Conservation (phyloP, 2,113 vertebrate species). For the Chamaea fasciata region DNA sequence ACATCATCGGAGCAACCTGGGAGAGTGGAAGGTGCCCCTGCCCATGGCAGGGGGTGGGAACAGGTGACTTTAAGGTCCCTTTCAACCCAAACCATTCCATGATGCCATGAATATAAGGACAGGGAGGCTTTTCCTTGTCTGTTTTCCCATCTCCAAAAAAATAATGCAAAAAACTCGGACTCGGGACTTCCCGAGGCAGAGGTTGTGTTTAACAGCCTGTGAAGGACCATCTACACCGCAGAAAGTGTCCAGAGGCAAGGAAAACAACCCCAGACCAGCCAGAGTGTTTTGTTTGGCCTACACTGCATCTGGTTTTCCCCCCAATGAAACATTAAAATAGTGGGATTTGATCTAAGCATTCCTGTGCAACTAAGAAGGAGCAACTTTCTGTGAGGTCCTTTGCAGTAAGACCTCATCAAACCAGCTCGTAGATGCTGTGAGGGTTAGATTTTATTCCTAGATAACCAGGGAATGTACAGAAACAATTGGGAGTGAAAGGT, state of each 20-base stretch:
- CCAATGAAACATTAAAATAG: not conserved
- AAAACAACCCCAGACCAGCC: not conserved
- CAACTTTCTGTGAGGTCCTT: not conserved
- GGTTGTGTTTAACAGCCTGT: slow-evolving; percentile 3
- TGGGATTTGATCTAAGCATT: slow-evolving; percentile 7
- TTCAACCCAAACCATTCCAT: not conserved
- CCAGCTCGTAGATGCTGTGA: not conserved
- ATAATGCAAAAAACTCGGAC: too few relatives aligned
- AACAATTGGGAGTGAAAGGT: not conserved
- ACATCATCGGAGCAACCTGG: accelerated
- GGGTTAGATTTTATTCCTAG: not conserved
- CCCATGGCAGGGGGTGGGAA: too few relatives aligned
- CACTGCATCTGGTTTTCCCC: not conserved
- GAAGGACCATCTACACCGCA: not conserved
- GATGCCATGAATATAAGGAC: not conserved
- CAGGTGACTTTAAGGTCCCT: not conserved
- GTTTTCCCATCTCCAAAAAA: not conserved
- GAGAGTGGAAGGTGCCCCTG: not conserved
- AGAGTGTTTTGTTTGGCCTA: not conserved
- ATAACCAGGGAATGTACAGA: not conserved
- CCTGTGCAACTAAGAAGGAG: not conserved
- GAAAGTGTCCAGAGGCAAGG: not conserved
- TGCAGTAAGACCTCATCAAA: not conserved
- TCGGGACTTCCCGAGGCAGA: not conserved
- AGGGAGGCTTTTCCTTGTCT: not conserved